These are phyloP conservation scores for Apteryx owenii DNA, from an alignment of 2,113 vertebrate genomes.

Conservation along the genomic window DNA sequence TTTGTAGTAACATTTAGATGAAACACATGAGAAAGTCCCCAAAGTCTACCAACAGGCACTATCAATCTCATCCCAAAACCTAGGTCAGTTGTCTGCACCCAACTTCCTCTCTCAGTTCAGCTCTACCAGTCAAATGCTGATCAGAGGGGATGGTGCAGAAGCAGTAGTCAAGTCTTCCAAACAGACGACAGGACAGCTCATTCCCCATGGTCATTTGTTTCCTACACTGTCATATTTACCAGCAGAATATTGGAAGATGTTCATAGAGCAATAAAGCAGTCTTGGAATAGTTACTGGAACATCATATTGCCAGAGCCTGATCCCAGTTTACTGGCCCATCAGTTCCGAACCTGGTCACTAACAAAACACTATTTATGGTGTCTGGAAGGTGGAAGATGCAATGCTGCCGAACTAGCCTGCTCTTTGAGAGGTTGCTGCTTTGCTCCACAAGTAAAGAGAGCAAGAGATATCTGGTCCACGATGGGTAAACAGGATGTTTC, in stretches of 20 bases:
- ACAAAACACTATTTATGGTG: not conserved
- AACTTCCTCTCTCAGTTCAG: fast-evolving
- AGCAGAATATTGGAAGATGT: fast-evolving
- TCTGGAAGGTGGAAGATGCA: fast-evolving
- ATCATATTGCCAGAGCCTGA: not conserved
- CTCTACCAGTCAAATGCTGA: fast-evolving
- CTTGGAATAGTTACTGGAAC: not conserved
- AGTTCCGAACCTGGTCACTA: not conserved
- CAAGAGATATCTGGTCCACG: fast-evolving
- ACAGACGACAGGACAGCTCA: not conserved
- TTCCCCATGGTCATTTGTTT: fast-evolving
- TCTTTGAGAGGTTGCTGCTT: not conserved
- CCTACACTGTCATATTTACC: fast-evolving
- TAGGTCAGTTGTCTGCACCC: fast-evolving
- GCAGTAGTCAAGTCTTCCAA: not conserved
- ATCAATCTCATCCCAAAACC: fast-evolving
- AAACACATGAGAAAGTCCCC: fast-evolving
- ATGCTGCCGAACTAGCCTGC: not conserved
- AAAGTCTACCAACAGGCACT: not conserved
- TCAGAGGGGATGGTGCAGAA: fast-evolving
- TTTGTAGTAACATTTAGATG: not conserved
- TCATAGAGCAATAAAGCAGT: not conserved
- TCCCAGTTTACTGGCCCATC: not conserved
- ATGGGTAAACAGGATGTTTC: not conserved
- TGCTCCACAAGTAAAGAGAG: not conserved